Evolutionary conservation across 2,888 invertebrate species (phyloP), one percentile per base, ranked within the genome.

Genomic region (Drosophila mimetica): DNA sequence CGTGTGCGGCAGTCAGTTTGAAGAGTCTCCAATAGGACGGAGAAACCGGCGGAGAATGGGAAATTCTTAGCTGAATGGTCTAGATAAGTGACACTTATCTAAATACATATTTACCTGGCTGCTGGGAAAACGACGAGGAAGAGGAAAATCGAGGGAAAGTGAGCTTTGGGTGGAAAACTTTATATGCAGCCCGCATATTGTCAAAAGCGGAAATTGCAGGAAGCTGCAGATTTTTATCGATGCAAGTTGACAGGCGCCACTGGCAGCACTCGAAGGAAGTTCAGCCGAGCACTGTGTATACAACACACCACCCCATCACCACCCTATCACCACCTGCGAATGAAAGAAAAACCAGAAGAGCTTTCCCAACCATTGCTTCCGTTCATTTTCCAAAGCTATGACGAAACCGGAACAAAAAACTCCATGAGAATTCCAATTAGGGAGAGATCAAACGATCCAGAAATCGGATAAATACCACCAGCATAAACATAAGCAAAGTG

Each of bases 71-170:
- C 34, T 48, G 55, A 30, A 48, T 46, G 50, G 36, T 25, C 36
- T 44, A 67, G 60, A 83, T 80, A 80, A 85, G 77, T 75, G 75
- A 47, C 86, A 83, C 81, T 81, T 81, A 86, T 86, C 81, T 83
- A 86, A 81, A 81, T 81, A 86, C 86, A 81, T 86, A 81, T 86
- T 81, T 81, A 79, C 70, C 67, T 77, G 34, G 37, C 36, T 60
- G 59, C 58, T 46, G 42, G 28, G 7, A 22, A n/a, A n/a, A n/a
- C n/a, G n/a, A n/a, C n/a, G 9, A n/a, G 34, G 25, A 25, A 25
- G 1, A n/a, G n/a, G 30, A 22, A 22, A 22, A 9, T 4, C 18
- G 25, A 5, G 28, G 2, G 13, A 32, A 44, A 44, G 30, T n/a
- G 14, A 44, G 59, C 14, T 7, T 1, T 14, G 18, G 59, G 14